Percentiles rank a stretch among this genome's conserved stretches.
Conservation (phyloP, 2,797 vertebrate species). For the Balearica regulorum region DNA sequence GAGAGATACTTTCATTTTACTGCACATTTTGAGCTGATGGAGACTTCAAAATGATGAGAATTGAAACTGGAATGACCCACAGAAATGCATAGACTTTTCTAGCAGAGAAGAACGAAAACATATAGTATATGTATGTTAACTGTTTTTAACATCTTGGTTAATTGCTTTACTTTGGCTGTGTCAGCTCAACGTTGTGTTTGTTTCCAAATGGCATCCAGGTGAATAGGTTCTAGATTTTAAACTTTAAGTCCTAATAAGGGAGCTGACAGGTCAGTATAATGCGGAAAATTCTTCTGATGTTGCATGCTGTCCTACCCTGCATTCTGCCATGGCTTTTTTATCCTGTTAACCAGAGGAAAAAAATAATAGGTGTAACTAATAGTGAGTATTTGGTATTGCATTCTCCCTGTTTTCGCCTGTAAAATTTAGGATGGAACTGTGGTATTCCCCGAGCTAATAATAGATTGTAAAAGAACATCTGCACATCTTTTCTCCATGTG, state of each 20-base stretch:
- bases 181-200: neutral
- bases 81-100: neutral
- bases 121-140: neutral
- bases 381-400: neutral
- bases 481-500: slow-evolving; percentile 65
- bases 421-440: slow-evolving; percentile 25
- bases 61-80: neutral
- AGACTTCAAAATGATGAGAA: neutral
- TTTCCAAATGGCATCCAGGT: neutral
- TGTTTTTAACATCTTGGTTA: neutral
- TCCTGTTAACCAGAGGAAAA: neutral
- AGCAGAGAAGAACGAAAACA: neutral
- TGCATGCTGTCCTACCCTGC: neutral
- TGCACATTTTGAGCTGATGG: neutral
- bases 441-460: slow-evolving; percentile 60
- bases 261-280: neutral
- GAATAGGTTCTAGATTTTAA: slow-evolving; percentile 12
- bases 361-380: slow-evolving; percentile 19
- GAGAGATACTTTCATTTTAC: neutral
- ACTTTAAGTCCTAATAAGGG: neutral
- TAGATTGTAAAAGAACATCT: slow-evolving; percentile 72
- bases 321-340: neutral
- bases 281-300: neutral
- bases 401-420: neutral
- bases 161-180: neutral